Evolutionary conservation across 2,797 vertebrate species (phyloP).

Genomic region (Oreochromis grahami): DNA sequence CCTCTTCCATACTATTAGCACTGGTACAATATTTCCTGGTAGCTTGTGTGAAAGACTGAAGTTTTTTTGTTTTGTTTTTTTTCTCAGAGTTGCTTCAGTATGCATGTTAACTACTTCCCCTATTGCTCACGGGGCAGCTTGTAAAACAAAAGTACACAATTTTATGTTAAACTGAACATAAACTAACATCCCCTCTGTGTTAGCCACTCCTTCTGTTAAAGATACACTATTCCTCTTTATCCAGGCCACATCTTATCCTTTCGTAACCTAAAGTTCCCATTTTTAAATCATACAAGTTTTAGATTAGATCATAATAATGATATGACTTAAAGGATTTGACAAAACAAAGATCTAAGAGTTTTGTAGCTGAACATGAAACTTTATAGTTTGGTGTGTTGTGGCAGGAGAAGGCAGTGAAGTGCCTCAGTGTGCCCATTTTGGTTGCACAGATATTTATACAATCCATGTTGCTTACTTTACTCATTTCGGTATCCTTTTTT

Average conservation of each 20-base stretch:
- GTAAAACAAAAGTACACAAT: background rate
- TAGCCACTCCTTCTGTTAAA: background rate
- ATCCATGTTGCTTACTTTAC: constrained; percentile 69
- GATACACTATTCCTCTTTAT: background rate
- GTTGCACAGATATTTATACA: constrained; percentile 75
- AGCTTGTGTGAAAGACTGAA: background rate
- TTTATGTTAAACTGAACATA: constrained; percentile 8
- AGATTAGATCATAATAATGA: constrained; percentile 3
- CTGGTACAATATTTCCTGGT: background rate
- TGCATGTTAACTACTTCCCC: constrained; percentile 3
- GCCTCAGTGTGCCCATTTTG: constrained; percentile 69
- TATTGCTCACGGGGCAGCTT: constrained; percentile 29
- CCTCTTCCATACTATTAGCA: background rate
- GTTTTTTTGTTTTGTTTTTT: background rate
- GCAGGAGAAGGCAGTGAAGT: constrained; percentile 70
- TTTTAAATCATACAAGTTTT: constrained; percentile 13
- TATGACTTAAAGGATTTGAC: constrained; percentile 9
- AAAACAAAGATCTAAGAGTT: background rate
- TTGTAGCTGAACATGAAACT: constrained; percentile 36
- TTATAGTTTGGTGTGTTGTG: constrained; percentile 35
- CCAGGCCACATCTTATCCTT: background rate
- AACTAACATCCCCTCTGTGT: background rate
- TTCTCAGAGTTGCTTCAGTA: background rate
- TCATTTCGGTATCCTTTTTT: constrained; percentile 71
- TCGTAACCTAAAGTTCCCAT: background rate